A percentile compares a stretch with the other conserved stretches of the same genome.
These are phyloP conservation scores for Netelia melanura DNA, from an alignment of 2,888 invertebrate species.

Conservation along the genomic window DNA sequence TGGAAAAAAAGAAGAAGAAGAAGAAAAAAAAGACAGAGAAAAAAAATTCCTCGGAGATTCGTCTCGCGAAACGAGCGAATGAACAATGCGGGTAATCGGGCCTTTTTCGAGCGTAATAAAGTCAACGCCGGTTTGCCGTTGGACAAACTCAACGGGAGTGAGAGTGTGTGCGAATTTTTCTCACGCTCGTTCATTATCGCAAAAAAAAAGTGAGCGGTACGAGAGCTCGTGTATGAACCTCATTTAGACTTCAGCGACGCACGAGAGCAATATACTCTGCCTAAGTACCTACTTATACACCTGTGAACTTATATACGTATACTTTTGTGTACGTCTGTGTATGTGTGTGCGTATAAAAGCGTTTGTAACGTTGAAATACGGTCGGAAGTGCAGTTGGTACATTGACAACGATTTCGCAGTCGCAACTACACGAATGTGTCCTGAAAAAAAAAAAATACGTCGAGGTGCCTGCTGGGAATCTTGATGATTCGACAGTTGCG, in stretches of 20 bases:
- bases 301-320: background rate
- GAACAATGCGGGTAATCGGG: constrained; percentile 40
- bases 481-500: constrained; percentile 32
- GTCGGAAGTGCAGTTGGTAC: constrained; percentile 61
- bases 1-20: background rate
- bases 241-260: constrained; percentile 39
- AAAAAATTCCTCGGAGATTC: constrained; percentile 18
- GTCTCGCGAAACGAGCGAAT: constrained; percentile 14
- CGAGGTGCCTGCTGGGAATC: constrained; percentile 41
- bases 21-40: constrained; percentile 1
- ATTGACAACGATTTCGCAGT: constrained; percentile 54
- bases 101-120: constrained; percentile 21
- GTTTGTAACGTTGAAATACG: constrained; percentile 39
- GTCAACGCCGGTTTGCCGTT: background rate
- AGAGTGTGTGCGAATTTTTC: constrained; percentile 77
- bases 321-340: background rate
- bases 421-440: constrained; percentile 37
- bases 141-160: constrained; percentile 65
- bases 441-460: constrained; percentile 23
- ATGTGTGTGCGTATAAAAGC: background rate
- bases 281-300: constrained; percentile 24
- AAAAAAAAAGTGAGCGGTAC: constrained; percentile 63
- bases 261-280: constrained; percentile 14
- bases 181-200: constrained; percentile 73
- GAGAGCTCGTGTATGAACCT: constrained; percentile 47